Evolutionary conservation across 1,140 invertebrate genomes (phyloP).

Genomic region (Phymastichus coffea): DNA sequence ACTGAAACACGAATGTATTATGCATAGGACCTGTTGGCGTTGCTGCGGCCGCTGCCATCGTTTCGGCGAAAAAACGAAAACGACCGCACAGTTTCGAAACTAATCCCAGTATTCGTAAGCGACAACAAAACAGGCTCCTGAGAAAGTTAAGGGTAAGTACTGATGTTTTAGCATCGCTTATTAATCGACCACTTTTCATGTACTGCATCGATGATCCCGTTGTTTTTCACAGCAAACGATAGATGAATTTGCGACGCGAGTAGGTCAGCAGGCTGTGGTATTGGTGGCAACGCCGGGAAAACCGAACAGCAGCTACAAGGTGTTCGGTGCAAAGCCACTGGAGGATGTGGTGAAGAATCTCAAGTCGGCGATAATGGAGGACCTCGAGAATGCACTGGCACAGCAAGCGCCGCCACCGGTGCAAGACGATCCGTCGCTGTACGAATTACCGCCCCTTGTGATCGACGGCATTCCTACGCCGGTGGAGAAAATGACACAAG

Average conservation of each 20-base stretch:
- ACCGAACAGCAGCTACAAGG: slow-evolving; percentile 92
- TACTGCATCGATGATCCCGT: too few species aligned
- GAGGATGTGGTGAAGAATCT: slow-evolving; percentile 94
- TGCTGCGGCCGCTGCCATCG: slow-evolving; percentile 94
- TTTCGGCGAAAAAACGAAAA: slow-evolving; percentile 93
- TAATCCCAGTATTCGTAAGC: slow-evolving; percentile 93
- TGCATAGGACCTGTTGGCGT: slow-evolving; percentile 87
- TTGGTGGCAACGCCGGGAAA: slow-evolving; percentile 96
- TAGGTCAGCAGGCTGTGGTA: slow-evolving; percentile 96
- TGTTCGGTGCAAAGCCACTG: slow-evolving; percentile 94
- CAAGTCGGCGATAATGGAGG: slow-evolving; percentile 88
- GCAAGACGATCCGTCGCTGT: slow-evolving; percentile 87
- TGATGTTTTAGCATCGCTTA: too few species aligned
- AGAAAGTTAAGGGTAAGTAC: slow-evolving; percentile 77
- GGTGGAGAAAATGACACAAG: slow-evolving; percentile 99
- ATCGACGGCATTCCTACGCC: slow-evolving; percentile 97
- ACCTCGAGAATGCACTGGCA: slow-evolving; percentile 87
- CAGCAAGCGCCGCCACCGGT: slow-evolving; percentile 91
- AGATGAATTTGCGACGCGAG: slow-evolving; percentile 94
- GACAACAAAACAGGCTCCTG: slow-evolving; percentile 92
- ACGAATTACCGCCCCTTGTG: slow-evolving; percentile 92
- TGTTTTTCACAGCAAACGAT: slow-evolving; percentile 79
- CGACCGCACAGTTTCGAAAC: slow-evolving; percentile 96
- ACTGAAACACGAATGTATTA: slow-evolving; percentile 21
- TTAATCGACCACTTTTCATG: slow-evolving; percentile 13